Evolutionary conservation across 2,888 invertebrate genomes (phyloP).

Genomic region (Nephrotoma guestfalica): DNA sequence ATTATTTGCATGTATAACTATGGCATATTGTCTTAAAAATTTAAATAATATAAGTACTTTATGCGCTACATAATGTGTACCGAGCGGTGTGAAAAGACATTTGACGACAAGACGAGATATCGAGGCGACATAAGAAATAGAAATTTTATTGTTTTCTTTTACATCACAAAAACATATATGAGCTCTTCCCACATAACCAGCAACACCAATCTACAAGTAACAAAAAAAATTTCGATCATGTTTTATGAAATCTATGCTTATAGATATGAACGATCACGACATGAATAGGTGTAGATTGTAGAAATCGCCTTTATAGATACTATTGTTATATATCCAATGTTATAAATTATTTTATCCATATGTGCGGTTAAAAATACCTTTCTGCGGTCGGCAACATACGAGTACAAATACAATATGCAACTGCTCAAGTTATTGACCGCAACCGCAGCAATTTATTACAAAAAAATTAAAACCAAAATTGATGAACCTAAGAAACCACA

Average conservation of each 20-base stretch:
- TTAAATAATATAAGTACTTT: neutral
- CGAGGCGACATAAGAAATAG: neutral
- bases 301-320: neutral
- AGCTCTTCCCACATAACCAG: neutral
- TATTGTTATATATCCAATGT: neutral
- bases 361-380: neutral
- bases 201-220: neutral
- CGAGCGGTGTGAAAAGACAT: neutral
- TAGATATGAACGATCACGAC: neutral
- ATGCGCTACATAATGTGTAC: neutral
- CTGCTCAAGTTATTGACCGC: neutral
- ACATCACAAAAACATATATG: neutral
- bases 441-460: neutral
- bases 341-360: neutral
- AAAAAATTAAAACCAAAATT: neutral
- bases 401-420: neutral
- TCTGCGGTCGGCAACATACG: neutral
- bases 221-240: neutral
- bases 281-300: neutral
- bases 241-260: neutral
- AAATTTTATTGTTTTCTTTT: neutral
- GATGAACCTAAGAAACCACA: neutral
- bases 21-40: neutral
- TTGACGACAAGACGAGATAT: neutral
- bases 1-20: neutral